Conservation (phyloP, 2,888 invertebrate species). For the Dioctria linearis region DNA sequence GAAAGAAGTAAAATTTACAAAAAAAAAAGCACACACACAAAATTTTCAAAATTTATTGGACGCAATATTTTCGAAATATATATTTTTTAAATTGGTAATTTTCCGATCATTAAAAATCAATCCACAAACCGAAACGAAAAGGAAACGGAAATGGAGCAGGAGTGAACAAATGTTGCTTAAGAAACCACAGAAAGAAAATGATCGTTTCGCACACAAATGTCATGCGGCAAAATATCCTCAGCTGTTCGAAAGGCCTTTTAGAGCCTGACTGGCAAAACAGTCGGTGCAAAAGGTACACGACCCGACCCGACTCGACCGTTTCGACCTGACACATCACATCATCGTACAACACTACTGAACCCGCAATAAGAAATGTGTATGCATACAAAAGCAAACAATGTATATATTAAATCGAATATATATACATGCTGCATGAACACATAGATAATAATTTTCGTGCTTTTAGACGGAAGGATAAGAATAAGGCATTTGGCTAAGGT, state of each 20-base stretch:
- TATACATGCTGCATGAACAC: too few species aligned
- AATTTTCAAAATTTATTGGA: too few species aligned
- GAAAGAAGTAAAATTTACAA: too few species aligned
- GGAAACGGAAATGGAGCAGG: constrained; percentile 5
- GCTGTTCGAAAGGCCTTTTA: constrained; percentile 72
- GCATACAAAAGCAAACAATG: neutral
- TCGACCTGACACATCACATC: constrained; percentile 71
- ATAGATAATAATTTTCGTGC: too few species aligned
- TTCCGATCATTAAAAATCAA: constrained; percentile 10
- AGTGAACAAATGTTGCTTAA: constrained; percentile 14
- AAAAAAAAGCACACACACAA: too few species aligned
- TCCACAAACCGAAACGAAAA: constrained; percentile 16
- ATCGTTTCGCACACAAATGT: constrained; percentile 41
- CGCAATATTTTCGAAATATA: too few species aligned
- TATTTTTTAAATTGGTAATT: too few species aligned
- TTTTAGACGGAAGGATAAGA: too few species aligned
- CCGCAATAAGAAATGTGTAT: neutral
- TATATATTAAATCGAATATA: too few species aligned
- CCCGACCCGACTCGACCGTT: constrained; percentile 73
- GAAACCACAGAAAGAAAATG: constrained; percentile 30
- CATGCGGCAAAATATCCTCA: constrained; percentile 61
- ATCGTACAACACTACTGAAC: constrained; percentile 42
- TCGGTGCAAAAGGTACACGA: constrained; percentile 73
- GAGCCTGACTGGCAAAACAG: constrained; percentile 72
- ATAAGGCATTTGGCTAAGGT: neutral